A percentile compares a stretch with the other conserved stretches of the same genome.
Evolutionary conservation across 2,113 vertebrate genomes (phyloP).

Genomic region (Labrus mixtus): DNA sequence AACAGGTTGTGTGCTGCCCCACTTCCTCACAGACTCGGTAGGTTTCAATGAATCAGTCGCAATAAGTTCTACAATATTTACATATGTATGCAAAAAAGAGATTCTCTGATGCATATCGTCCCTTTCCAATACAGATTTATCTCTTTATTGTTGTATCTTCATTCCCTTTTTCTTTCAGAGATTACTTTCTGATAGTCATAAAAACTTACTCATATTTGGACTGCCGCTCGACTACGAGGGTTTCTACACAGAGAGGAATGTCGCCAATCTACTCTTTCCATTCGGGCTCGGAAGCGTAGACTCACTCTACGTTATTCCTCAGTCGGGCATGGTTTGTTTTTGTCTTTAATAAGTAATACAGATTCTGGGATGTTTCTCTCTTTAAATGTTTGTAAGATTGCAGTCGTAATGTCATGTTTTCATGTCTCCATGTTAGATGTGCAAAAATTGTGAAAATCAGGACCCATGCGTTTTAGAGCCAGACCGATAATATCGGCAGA

Average conservation of each 20-base stretch:
- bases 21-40: not conserved
- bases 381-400: too few relatives aligned
- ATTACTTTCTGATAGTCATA: not conserved
- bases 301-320: slow-evolving; percentile 35
- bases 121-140: too few relatives aligned
- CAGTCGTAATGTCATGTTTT: not conserved
- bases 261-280: not conserved
- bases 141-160: not conserved
- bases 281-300: slow-evolving; percentile 8
- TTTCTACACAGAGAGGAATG: slow-evolving; percentile 44
- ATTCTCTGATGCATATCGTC: too few relatives aligned
- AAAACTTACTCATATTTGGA: not conserved
- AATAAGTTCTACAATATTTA: too few relatives aligned
- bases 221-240: not conserved
- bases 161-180: not conserved
- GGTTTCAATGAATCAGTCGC: not conserved
- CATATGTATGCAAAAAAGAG: too few relatives aligned
- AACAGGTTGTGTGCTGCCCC: not conserved
- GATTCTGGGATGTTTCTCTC: too few relatives aligned
- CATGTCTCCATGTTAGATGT: too few relatives aligned
- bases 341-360: slow-evolving; percentile 36
- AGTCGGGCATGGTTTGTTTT: slow-evolving; percentile 23
- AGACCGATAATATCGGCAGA: too few relatives aligned
- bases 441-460: too few relatives aligned
- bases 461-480: too few relatives aligned